Evolutionary conservation across 2,113 vertebrate genomes (phyloP).

Genomic region (Syngnathus floridae): DNA sequence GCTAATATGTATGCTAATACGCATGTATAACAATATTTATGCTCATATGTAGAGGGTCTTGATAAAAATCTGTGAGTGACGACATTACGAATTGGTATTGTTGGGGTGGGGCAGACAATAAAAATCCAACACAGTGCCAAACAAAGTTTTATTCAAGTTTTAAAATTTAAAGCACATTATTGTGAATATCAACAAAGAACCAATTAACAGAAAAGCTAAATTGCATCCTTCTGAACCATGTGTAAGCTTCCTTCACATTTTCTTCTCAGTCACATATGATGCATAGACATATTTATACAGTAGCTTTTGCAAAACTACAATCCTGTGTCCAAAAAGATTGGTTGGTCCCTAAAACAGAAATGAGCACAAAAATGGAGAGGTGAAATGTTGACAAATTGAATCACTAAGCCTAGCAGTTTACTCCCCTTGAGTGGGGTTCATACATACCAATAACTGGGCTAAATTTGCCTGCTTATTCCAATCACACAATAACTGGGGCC

Average conservation of each 20-base stretch:
- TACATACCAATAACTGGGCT: not conserved
- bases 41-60: too few species aligned
- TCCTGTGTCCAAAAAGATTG: constrained; percentile 58
- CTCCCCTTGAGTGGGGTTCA: constrained; percentile 24
- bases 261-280: constrained; percentile 55
- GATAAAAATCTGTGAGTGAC: too few species aligned
- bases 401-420: constrained; percentile 38
- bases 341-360: constrained; percentile 67
- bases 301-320: constrained; percentile 63
- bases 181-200: constrained; percentile 70
- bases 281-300: constrained; percentile 76
- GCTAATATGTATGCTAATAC: too few species aligned
- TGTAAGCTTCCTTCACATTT: constrained; percentile 40
- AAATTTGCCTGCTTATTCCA: not conserved
- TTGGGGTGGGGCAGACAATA: constrained; percentile 2
- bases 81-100: too few species aligned
- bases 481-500: not conserved
- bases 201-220: constrained; percentile 74
- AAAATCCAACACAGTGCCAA: constrained; percentile 55
- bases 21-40: too few species aligned
- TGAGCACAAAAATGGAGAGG: not conserved
- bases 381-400: constrained; percentile 24
- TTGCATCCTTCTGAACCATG: constrained; percentile 40
- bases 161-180: constrained; percentile 77
- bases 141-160: constrained; percentile 80